Base-by-base conservation (phyloP, 2,797 vertebrate species). In the Mus minutoides region DNA sequence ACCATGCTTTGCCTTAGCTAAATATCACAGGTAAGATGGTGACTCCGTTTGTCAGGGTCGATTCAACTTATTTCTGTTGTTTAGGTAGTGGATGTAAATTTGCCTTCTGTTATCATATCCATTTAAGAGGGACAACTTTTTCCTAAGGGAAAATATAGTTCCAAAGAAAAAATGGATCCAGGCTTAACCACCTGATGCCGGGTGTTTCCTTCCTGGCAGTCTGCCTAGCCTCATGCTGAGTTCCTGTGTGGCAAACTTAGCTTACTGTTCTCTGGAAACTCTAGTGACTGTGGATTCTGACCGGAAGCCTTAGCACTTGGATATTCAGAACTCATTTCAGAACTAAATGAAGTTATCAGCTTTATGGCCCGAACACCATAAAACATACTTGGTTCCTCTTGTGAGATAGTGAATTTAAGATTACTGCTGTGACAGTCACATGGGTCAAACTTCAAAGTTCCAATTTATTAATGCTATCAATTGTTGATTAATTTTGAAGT, bases 291-390 rank as follows among this genome's bases (percentile, higher is more conserved):
- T 22, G 88, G 80, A 52, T 94, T 90, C 80, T 92, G 94, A 80
- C 90, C 37, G 90, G 29, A 82, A 37, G 34, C 26, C n/a, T 86
- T 19, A 90, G n/a, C 52, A 77, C 24, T 71, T 16, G 14, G 16
- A 37, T 82, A 34, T 83, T 94, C 56, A 92, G 88, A 95, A 67
- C 49, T 94, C 80, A 84, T 94, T 88, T 96, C 87, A 84, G 10
- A 90, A 88, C 60, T 31, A n/a, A 91, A 85, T 82, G 86, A 88
- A 95, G 84, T 86, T 75, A 97, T 97, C 94, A 92, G 80, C 34
- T 96, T 97, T 96, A 96, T 91, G 77, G 56, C 43, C 78, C 22
- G 62, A 80, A 34, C 92, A 9, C 64, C 93, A 96, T 92, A 94
- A 97, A 94, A 76, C 52, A 58, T 79, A 88, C 21, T 94, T 52